phyloP scores from a whole-genome alignment of 2,797 vertebrate genomes.

The Podargus strigoides region DNA sequence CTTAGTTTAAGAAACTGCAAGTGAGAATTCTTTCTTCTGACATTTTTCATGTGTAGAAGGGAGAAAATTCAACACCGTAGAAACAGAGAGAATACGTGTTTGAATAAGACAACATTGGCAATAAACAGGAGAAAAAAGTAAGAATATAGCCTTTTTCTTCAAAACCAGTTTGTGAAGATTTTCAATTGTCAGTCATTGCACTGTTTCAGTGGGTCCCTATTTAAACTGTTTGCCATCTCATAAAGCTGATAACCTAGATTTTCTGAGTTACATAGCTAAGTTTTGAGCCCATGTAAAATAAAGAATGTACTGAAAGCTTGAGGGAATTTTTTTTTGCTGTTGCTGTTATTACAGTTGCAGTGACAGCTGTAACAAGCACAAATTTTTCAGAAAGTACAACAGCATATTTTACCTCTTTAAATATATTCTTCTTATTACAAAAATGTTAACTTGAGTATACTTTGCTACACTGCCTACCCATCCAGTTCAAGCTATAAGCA shows the following conservation, averaged over 20 bases:
- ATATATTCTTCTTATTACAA: not conserved
- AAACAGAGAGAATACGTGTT: not conserved
- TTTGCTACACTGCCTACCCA: not conserved
- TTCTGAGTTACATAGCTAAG: not conserved
- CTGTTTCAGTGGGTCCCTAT: not conserved
- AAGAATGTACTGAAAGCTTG: not conserved
- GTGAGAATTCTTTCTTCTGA: not conserved
- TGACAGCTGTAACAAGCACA: not conserved
- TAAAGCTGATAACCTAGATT: not conserved
- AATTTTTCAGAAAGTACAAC: not conserved
- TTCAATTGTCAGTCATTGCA: not conserved
- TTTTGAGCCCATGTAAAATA: not conserved
- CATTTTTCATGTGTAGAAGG: not conserved
- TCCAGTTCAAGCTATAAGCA: not conserved
- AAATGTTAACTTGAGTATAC: not conserved
- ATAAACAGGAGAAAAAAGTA: rapidly evolving
- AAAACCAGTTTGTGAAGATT: not conserved
- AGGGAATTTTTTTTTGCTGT: not conserved
- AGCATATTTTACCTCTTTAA: not conserved
- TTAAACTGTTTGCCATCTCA: not conserved
- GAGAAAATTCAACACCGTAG: rapidly evolving
- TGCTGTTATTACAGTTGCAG: not conserved
- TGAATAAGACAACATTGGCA: not conserved
- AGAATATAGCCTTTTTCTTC: not conserved
- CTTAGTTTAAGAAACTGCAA: not conserved